Evolutionary conservation across 2,113 vertebrate species (phyloP).

Genomic region (Rhegmatorhina hoffmannsi): DNA sequence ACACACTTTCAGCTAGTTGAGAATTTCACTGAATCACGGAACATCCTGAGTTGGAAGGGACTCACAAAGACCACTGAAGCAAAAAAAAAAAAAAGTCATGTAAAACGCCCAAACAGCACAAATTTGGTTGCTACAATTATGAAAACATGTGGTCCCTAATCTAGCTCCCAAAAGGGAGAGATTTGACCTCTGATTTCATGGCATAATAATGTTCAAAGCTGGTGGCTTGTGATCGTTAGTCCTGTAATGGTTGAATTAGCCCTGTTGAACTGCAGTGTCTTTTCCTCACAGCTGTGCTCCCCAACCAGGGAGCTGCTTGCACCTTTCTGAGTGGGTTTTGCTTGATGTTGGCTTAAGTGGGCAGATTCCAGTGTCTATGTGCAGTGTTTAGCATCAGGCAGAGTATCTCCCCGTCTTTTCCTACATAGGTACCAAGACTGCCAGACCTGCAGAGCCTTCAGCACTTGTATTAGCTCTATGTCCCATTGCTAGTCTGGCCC

Average conservation of each 20-base stretch:
- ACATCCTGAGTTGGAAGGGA: neutral
- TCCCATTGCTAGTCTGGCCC: neutral
- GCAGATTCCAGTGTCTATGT: neutral
- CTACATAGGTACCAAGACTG: accelerated
- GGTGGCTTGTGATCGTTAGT: no score
- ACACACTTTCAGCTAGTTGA: neutral
- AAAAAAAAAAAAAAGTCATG: accelerated
- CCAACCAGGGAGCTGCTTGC: neutral
- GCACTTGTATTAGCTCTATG: accelerated
- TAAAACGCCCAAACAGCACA: no score
- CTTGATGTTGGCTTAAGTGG: neutral
- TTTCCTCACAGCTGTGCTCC: neutral
- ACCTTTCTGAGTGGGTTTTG: neutral
- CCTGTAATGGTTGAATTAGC: neutral
- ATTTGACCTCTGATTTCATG: neutral
- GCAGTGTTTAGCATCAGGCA: neutral
- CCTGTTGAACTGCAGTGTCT: accelerated
- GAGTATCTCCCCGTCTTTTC: accelerated
- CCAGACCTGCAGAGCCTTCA: neutral
- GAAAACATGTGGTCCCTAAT: neutral
- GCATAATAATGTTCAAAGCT: neutral
- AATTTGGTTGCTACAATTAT: neutral
- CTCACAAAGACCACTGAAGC: neutral
- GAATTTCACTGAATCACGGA: neutral
- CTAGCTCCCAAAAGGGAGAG: neutral